Base-by-base conservation (phyloP, 2,888 invertebrate genomes). In the Strigamia maritima region DNA sequence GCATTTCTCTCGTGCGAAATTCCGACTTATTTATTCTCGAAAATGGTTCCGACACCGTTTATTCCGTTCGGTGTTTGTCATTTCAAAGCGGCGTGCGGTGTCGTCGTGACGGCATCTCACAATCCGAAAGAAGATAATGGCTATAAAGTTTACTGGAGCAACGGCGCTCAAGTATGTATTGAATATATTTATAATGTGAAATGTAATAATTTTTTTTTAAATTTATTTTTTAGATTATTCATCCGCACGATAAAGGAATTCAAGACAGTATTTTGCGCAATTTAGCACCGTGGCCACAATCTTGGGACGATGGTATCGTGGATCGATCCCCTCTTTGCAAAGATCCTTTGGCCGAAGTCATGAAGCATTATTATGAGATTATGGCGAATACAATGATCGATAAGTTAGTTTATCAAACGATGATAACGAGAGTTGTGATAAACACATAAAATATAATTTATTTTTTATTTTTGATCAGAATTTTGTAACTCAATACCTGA, bases 121-220 rank as follows among this genome's bases (percentile, higher is more conserved):
- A 97, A 97, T 87, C 97, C 97, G 0, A 95, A 94, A 85, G 92
- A 95, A 35, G 97, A 98, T 85, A 97, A 97, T 85, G 97, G 97
- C 0, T 99, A 98, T 85, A 99, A 99, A 88, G 97, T 97, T 7
- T 99, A 98, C 86, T 97, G 96, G 92, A 88, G 90, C 10, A 98
- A 98, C 86, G 96, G 97, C 0, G 92, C 95, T 8, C 99, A 91
- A 87, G 89, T 89, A 6, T 49, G 4, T 49, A 7, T 40, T 19
- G 8, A 14, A 10, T 40, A 70, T 14, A 70, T 14, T 26, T 3
- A 2, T 7, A 16, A 14, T 6, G 4, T 76, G 28, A 28, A 16
- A 35, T 28, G 2, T 76, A 28, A 31, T 2, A 28, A 35, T 26
- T 31, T 76, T 76, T 31, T 76, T 76, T 4, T 49, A 10, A 7